Conservation (phyloP, 2,113 vertebrate species). For the Microtus oregoni region DNA sequence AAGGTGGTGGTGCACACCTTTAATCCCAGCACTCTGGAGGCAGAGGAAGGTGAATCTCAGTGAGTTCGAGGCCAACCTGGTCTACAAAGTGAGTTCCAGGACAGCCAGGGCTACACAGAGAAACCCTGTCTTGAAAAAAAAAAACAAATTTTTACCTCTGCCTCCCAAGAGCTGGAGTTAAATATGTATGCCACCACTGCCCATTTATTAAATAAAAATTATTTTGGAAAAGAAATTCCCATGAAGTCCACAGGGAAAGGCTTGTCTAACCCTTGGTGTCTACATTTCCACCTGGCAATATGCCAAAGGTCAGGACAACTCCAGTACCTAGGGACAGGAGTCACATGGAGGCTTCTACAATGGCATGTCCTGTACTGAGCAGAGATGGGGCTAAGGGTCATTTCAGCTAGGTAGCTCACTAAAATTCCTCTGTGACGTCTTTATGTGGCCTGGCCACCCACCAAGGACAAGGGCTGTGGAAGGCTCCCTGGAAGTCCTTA, state of each 20-base stretch:
- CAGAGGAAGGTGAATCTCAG: background rate
- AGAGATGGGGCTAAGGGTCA: background rate
- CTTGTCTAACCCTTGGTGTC: background rate
- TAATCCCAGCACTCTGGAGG: background rate
- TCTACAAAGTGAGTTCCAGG: background rate
- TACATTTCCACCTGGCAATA: background rate
- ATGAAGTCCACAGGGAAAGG: background rate
- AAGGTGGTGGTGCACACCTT: background rate
- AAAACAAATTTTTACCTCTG: background rate
- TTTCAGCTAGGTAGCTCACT: background rate
- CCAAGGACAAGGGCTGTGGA: background rate
- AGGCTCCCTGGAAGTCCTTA: background rate
- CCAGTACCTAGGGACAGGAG: background rate
- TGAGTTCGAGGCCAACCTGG: background rate
- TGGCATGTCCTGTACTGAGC: background rate
- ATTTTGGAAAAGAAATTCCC: background rate
- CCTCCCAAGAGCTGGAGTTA: background rate
- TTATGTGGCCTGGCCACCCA: background rate
- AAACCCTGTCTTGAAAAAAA: background rate
- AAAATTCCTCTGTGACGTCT: background rate
- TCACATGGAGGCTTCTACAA: background rate
- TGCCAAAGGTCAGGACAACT: background rate
- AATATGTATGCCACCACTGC: background rate
- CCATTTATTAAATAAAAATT: background rate
- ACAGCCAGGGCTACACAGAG: background rate